These are phyloP conservation scores for Stenurella melanura DNA, from an alignment of 2,888 invertebrate species.

Conservation along the genomic window DNA sequence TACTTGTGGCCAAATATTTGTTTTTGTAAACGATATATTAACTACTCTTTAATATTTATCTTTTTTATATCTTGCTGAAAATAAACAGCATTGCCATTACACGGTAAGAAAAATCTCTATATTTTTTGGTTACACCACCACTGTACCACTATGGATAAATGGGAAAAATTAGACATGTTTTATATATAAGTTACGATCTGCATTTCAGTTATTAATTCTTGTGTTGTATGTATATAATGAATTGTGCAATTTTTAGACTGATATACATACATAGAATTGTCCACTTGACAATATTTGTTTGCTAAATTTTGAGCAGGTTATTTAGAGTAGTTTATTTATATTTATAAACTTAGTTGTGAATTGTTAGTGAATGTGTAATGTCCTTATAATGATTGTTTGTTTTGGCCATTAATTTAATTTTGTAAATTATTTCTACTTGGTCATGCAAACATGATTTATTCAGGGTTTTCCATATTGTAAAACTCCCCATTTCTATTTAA, in stretches of 20 bases:
- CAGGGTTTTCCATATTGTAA: constrained; percentile 69
- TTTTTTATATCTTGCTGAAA: neutral
- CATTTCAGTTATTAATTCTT: constrained; percentile 10
- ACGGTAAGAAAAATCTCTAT: neutral
- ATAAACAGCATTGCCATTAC: neutral
- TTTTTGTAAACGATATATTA: neutral
- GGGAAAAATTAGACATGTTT: neutral
- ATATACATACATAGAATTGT: constrained; percentile 36
- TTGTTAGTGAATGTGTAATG: constrained; percentile 66
- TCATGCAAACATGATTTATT: constrained; percentile 67
- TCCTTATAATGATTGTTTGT: constrained; percentile 65
- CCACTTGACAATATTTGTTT: constrained; percentile 46
- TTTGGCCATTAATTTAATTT: constrained; percentile 65
- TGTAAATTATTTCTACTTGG: constrained; percentile 65
- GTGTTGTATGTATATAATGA: constrained; percentile 23
- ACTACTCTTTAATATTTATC: neutral
- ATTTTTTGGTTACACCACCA: constrained; percentile 1
- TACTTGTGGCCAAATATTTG: neutral
- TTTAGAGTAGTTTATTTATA: constrained; percentile 63
- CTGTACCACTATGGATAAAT: neutral
- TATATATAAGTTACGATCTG: neutral
- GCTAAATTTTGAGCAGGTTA: constrained; percentile 66
- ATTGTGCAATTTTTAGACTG: constrained; percentile 52
- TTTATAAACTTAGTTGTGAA: constrained; percentile 66
- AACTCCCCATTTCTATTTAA: constrained; percentile 72